A percentile compares a stretch with the other conserved stretches of the same genome.
These are phyloP conservation scores for Drosophila sp. DNA, from an alignment of 1,140 invertebrate species.

Conservation along the genomic window DNA sequence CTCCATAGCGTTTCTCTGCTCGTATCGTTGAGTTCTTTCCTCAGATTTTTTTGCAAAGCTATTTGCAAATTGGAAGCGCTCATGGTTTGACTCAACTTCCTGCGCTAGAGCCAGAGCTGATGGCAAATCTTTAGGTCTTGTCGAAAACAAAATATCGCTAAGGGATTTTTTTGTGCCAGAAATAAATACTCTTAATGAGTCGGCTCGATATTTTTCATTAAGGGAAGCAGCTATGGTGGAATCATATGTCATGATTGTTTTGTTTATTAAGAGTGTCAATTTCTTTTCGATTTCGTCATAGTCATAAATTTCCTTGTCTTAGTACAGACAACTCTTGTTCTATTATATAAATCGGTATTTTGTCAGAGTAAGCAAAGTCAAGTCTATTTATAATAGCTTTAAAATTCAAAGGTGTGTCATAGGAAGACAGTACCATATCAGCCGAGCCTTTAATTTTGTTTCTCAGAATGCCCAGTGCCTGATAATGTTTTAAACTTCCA, in stretches of 20 bases:
- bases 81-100: neutral
- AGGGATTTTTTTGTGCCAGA: no score
- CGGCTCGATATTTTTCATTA: neutral
- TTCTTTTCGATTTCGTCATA: constrained; percentile 22
- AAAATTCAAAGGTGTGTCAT: no score
- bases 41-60: neutral
- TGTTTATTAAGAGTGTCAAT: constrained; percentile 31
- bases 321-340: constrained; percentile 38
- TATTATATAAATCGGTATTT: constrained; percentile 36
- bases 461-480: no score
- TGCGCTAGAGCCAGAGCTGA: neutral
- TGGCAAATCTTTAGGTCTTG: neutral
- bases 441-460: no score
- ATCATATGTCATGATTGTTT: constrained; percentile 42
- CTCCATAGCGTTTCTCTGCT: neutral
- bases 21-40: neutral
- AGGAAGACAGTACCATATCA: no score
- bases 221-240: neutral
- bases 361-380: constrained; percentile 34
- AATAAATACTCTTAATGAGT: neutral
- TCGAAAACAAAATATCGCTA: no score
- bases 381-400: no score
- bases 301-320: constrained; percentile 19
- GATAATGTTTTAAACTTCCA: no score
- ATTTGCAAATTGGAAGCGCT: neutral